Percentiles rank a stretch among this genome's conserved stretches.
Conservation (phyloP, 2,888 invertebrate genomes). For the Nephrotoma guestfalica region DNA sequence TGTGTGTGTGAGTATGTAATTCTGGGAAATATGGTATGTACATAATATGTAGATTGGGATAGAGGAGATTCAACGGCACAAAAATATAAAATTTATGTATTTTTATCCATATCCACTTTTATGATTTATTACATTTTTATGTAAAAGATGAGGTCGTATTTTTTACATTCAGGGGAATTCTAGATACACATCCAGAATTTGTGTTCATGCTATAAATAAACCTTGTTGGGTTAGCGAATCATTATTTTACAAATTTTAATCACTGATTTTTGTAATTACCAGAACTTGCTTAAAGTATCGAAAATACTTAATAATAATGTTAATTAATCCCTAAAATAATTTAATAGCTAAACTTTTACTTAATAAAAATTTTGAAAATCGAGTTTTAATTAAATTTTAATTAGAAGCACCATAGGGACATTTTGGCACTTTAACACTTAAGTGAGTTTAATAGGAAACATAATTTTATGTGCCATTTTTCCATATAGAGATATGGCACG, state of each 20-base stretch:
- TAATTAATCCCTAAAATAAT: neutral
- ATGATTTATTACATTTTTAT: neutral
- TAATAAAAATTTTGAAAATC: neutral
- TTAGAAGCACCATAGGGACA: neutral
- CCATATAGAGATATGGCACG: neutral
- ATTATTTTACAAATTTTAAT: neutral
- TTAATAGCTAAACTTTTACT: neutral
- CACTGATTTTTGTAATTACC: neutral
- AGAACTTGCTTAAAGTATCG: no score
- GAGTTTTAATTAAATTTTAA: neutral
- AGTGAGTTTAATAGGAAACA: neutral
- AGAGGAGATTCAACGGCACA: neutral
- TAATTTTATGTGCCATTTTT: neutral
- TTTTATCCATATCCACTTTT: neutral
- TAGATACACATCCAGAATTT: neutral
- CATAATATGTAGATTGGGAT: no score
- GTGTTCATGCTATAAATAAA: neutral
- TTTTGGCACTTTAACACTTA: neutral
- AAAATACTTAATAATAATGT: neutral
- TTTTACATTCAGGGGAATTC: neutral
- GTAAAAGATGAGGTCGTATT: neutral
- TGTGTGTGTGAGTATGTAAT: no score
- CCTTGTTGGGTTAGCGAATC: neutral
- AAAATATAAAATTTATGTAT: neutral
- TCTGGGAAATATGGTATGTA: no score